Base-by-base conservation (phyloP, 92 coral and sea anemone genomes). In the Porites lobata region DNA sequence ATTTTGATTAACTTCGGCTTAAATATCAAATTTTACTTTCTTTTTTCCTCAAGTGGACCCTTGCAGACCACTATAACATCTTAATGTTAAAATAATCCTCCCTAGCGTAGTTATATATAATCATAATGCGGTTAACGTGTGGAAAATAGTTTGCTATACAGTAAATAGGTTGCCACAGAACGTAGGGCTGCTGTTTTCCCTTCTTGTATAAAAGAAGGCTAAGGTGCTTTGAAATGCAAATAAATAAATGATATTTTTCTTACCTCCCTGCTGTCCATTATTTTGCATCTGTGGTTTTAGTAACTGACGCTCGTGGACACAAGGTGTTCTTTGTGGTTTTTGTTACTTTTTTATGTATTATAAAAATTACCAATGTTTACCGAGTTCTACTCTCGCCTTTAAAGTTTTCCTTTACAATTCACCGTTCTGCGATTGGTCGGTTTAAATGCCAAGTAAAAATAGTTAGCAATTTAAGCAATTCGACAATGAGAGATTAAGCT, bases 331-430 rank as follows among this genome's bases (percentile, higher is more conserved):
- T 73, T 73, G 32, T 20, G 50, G 22, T 51, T 26, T 22, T 51
- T 13, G 1, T 66, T 79, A 9, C 52, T 1, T 2, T 56, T 10
- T 56, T 14, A 4, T 14, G 64, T 18, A 20, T 3, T 21, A 22
- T 51, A 53, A 52, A 20, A 68, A 66, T 80, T 80, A 66, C 54
- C 66, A 20, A 29, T 17, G 51, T 80, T 67, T 19, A 53, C 53
- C 65, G 66, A 17, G 22, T 80, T 20, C 50, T 50, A 50, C 20
- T 7, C 78, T 8, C 78, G 50, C 78, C 9, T 52, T 6, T 32
- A 10, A 4, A 22, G 3, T 56, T 69, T 1, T 52, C 15, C 51
- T 24, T 38, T 38, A 38, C 7, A 38, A 38, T 38, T 38, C 47
- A 38, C n/a, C 63, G 14, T 50, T 54, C 38, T 43, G n/a, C 5